These are phyloP conservation scores for Agelas oroides DNA, from an alignment of 37 sponge, comb jelly and placozoan genomes.

Conservation along the genomic window DNA sequence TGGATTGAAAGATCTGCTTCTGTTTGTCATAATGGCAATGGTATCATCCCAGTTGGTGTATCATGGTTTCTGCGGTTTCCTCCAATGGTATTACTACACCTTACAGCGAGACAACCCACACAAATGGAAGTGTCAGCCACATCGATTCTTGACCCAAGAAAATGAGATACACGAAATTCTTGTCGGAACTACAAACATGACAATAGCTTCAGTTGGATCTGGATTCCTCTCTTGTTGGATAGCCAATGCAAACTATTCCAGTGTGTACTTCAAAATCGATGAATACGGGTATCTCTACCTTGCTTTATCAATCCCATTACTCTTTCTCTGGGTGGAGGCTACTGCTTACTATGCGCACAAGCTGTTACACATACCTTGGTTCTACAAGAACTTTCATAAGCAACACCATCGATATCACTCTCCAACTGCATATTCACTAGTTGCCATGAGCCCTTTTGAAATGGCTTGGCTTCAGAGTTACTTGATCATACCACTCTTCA, in stretches of 20 bases:
- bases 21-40: constrained; percentile 3
- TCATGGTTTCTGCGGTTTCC: constrained; percentile 34
- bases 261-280: constrained; percentile 38
- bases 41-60: constrained; percentile 35
- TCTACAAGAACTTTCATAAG: constrained; percentile 48
- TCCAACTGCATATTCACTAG: background rate
- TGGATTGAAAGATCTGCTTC: constrained; percentile 35
- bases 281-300: constrained; percentile 58
- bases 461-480: constrained; percentile 6
- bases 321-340: constrained; percentile 56
- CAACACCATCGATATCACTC: constrained; percentile 31
- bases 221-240: constrained; percentile 50
- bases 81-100: constrained; percentile 50
- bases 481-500: constrained; percentile 33
- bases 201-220: constrained; percentile 26
- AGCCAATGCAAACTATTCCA: constrained; percentile 40
- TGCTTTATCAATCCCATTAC: constrained; percentile 3
- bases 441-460: constrained; percentile 59
- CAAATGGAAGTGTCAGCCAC: constrained; percentile 65
- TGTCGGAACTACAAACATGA: constrained; percentile 47
- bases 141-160: constrained; percentile 45
- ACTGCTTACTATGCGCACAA: constrained; percentile 46
- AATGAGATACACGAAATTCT: constrained; percentile 57
- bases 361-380: constrained; percentile 50
- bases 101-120: constrained; percentile 10